Evolutionary conservation across 2,113 vertebrate genomes (phyloP).

Genomic region (Corythoichthys haematopterus): DNA sequence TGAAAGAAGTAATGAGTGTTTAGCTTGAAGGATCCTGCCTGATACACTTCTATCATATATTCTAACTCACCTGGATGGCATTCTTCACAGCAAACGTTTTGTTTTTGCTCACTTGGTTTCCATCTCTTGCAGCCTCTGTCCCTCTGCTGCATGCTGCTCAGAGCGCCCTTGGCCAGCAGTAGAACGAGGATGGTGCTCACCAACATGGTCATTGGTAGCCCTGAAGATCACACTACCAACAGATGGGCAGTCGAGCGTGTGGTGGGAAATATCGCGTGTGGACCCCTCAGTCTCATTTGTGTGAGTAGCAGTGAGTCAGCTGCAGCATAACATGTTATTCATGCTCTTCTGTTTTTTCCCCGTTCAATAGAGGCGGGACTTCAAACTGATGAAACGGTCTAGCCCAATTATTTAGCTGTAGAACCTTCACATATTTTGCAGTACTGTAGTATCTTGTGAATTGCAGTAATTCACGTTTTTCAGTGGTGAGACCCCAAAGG

Average conservation of each 20-base stretch:
- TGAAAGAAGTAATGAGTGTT: background rate
- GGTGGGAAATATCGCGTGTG: background rate
- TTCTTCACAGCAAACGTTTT: constrained; percentile 10
- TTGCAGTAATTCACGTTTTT: no score
- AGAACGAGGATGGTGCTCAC: constrained; percentile 8
- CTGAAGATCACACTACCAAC: background rate
- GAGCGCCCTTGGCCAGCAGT: constrained; percentile 19
- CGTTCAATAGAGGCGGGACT: background rate
- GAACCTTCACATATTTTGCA: no score
- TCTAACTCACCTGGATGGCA: constrained; percentile 55
- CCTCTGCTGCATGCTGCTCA: background rate
- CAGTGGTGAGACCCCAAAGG: no score
- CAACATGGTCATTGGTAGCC: constrained; percentile 36
- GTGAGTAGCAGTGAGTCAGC: background rate
- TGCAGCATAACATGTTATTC: background rate
- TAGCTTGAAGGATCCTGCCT: background rate
- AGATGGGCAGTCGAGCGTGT: background rate
- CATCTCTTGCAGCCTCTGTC: constrained; percentile 37
- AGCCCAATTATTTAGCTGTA: no score
- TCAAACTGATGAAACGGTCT: background rate
- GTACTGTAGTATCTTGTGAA: no score
- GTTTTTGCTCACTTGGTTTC: rapidly evolving
- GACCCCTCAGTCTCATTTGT: background rate
- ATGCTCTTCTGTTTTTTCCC: background rate
- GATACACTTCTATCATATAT: background rate